These are phyloP conservation scores for Lepus oiostolus DNA, from an alignment of 2,797 vertebrate species.

Conservation along the genomic window DNA sequence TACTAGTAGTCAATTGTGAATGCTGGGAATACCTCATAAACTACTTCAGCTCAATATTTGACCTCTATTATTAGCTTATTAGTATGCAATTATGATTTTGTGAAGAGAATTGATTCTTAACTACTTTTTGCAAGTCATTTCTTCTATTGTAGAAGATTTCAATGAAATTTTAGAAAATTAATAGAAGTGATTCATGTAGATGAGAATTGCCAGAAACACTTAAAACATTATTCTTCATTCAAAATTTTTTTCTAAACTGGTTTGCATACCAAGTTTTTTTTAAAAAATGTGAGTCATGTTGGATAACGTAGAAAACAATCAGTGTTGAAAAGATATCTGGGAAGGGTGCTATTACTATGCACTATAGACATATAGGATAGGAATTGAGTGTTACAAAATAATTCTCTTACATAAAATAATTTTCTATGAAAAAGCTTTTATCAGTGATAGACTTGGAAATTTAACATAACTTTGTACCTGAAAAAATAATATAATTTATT, in stretches of 20 bases:
- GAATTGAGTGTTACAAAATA: not conserved
- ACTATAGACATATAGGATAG: too few species aligned
- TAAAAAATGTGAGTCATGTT: not conserved
- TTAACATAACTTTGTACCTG: conserved; percentile 43
- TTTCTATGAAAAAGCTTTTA: not conserved
- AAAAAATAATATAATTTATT: conserved; percentile 9
- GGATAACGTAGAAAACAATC: not conserved
- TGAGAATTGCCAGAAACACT: not conserved
- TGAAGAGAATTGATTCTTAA: not conserved
- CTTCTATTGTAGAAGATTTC: not conserved
- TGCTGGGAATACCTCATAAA: not conserved
- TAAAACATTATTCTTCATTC: not conserved
- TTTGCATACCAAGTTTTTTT: not conserved
- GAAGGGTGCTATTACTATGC: not conserved
- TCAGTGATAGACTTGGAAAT: not conserved
- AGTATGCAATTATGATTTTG: not conserved
- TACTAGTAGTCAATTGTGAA: not conserved
- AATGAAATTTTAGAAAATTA: not conserved
- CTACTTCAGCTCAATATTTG: not conserved
- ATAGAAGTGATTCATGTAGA: not conserved
- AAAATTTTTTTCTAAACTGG: not conserved
- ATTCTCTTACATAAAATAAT: conserved; percentile 15
- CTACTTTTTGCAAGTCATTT: not conserved
- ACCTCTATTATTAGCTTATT: not conserved
- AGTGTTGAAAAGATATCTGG: not conserved